Evolutionary conservation across 1,140 invertebrate genomes (phyloP).

Genomic region (Cyphomyrmex costatus): DNA sequence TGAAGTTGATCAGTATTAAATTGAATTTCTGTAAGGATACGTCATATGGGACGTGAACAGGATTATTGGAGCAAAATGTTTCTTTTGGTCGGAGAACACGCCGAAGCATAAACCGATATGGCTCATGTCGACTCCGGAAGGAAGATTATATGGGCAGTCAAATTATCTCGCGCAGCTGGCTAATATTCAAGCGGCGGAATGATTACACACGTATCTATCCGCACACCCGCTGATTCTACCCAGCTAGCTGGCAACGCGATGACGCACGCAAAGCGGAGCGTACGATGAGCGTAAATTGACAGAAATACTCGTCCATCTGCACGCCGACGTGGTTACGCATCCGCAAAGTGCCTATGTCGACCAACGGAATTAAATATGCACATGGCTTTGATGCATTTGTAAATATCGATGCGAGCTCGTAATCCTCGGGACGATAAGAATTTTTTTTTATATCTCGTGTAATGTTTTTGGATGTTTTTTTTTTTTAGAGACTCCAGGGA

Average conservation of each 20-base stretch:
- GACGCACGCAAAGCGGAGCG: slow-evolving; percentile 5
- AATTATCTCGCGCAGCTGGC: slow-evolving; percentile 48
- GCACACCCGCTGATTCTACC: slow-evolving; percentile 49
- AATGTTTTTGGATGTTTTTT: slow-evolving; percentile 24
- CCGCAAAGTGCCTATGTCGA: slow-evolving; percentile 23
- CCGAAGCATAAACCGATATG: slow-evolving; percentile 22
- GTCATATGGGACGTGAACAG: not conserved
- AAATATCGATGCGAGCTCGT: slow-evolving; percentile 13
- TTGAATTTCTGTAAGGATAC: too few relatives aligned
- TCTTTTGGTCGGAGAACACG: slow-evolving; percentile 26
- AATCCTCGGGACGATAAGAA: not conserved
- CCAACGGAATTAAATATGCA: slow-evolving; percentile 43
- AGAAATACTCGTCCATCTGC: slow-evolving; percentile 30
- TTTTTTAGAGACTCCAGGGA: not conserved
- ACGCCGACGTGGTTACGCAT: not conserved
- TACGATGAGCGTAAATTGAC: slow-evolving; percentile 18
- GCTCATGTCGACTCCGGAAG: not conserved
- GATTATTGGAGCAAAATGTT: not conserved
- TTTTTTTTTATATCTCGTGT: slow-evolving; percentile 2
- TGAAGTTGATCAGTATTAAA: too few relatives aligned
- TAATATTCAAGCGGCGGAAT: slow-evolving; percentile 30
- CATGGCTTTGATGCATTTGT: slow-evolving; percentile 11
- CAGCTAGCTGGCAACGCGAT: not conserved
- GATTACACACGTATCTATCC: slow-evolving; percentile 54
- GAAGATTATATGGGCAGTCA: slow-evolving; percentile 41